Evolutionary conservation across 2,888 invertebrate genomes (phyloP).

Genomic region (Globia sparganii): DNA sequence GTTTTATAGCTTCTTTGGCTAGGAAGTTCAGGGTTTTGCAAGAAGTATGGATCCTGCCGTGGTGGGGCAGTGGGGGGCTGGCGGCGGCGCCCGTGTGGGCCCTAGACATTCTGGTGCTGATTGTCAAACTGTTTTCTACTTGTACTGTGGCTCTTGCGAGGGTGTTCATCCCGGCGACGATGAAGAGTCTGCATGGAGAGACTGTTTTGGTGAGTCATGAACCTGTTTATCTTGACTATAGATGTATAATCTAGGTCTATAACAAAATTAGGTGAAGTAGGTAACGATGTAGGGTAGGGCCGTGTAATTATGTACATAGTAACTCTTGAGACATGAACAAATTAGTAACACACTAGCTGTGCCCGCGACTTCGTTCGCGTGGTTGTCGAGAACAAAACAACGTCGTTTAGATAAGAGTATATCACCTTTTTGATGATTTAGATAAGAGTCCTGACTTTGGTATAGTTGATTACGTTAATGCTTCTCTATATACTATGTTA

Average conservation of each 20-base stretch:
- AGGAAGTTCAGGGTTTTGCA: conserved; percentile 83
- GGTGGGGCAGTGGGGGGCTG: conserved; percentile 85
- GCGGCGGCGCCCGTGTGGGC: conserved; percentile 82
- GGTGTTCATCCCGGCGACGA: conserved; percentile 80
- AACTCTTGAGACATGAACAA: too few relatives aligned
- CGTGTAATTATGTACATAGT: too few relatives aligned
- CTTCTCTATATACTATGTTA: too few relatives aligned
- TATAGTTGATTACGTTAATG: too few relatives aligned
- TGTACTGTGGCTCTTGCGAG: conserved; percentile 78
- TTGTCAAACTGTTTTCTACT: conserved; percentile 82
- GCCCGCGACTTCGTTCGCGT: too few relatives aligned
- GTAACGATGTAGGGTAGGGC: not conserved
- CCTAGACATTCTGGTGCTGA: conserved; percentile 81
- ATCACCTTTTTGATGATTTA: too few relatives aligned
- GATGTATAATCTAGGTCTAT: not conserved
- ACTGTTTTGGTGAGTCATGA: conserved; percentile 81
- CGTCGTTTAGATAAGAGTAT: too few relatives aligned
- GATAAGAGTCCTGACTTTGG: too few relatives aligned
- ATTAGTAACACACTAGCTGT: too few relatives aligned
- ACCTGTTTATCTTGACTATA: not conserved
- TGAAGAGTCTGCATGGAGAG: conserved; percentile 86
- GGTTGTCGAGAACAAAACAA: too few relatives aligned
- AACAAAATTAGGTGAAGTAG: not conserved
- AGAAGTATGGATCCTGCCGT: conserved; percentile 86
- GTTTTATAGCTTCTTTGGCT: conserved; percentile 79